These are phyloP conservation scores for Tympanuchus pallidicinctus DNA, from an alignment of 2,113 vertebrate species.

Conservation along the genomic window DNA sequence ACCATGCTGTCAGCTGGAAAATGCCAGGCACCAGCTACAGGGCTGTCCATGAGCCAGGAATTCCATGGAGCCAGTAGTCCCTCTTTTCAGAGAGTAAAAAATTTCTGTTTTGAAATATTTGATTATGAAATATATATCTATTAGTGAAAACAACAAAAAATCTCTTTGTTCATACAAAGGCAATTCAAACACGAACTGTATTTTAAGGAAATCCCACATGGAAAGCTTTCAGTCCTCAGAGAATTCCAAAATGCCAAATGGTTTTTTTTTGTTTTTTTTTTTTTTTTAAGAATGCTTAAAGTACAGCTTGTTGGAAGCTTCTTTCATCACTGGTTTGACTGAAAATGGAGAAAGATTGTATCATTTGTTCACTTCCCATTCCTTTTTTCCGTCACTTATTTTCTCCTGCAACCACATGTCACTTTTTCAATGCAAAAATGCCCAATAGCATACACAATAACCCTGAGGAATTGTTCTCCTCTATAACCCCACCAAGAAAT, in stretches of 20 bases:
- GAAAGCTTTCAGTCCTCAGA: conserved; percentile 50
- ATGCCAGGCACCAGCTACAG: neutral
- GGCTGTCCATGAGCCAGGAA: neutral
- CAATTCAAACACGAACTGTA: conserved; percentile 30
- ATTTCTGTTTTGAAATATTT: neutral
- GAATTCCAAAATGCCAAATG: neutral
- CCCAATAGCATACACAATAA: neutral
- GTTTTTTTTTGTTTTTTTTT: neutral
- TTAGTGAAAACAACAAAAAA: neutral
- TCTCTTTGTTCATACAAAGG: neutral
- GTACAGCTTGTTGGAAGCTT: neutral
- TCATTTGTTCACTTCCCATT: neutral
- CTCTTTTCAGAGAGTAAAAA: neutral
- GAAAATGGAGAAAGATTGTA: neutral
- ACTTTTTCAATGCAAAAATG: neutral
- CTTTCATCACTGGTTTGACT: conserved; percentile 32
- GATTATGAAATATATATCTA: neutral
- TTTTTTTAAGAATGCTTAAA: neutral
- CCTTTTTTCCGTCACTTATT: neutral
- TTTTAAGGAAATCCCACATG: conserved; percentile 21
- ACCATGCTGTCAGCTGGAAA: too few species aligned
- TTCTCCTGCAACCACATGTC: neutral
- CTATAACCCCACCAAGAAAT: neutral
- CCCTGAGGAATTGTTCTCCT: neutral
- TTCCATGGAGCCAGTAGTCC: neutral